Percentiles rank a stretch among this genome's conserved stretches.
phyloP scores from a whole-genome alignment of 2,888 invertebrate species.

The Agrochola circellaris region DNA sequence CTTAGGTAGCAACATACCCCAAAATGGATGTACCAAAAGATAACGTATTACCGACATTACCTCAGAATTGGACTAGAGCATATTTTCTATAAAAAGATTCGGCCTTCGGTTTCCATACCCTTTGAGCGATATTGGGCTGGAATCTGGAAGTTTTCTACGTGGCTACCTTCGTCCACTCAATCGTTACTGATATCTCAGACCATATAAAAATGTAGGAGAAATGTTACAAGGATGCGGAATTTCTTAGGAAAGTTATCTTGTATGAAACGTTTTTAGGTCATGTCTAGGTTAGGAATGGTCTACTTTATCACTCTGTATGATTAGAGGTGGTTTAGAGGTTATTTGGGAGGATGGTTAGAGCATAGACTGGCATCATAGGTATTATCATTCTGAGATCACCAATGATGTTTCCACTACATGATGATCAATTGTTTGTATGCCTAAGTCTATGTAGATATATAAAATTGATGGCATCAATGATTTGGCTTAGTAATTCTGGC shows the following conservation, averaged over 20 bases:
- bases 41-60: constrained; percentile 34
- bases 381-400: not conserved
- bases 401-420: not conserved
- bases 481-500: not conserved
- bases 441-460: not conserved
- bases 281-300: constrained; percentile 36
- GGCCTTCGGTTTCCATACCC: constrained; percentile 54
- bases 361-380: not conserved
- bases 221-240: constrained; percentile 50
- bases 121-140: constrained; percentile 48
- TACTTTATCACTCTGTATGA: constrained; percentile 48
- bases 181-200: constrained; percentile 57
- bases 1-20: constrained; percentile 7
- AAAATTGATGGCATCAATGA: not conserved
- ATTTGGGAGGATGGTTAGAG: not conserved
- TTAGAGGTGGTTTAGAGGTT: constrained; percentile 23
- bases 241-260: constrained; percentile 46
- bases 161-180: constrained; percentile 60
- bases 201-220: constrained; percentile 57
- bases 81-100: constrained; percentile 41
- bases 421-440: not conserved
- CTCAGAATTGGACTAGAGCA: constrained; percentile 34
- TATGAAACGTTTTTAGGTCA: constrained; percentile 52
- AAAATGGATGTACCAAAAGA: constrained; percentile 23
- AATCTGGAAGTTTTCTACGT: constrained; percentile 66